Evolutionary conservation across 2,888 invertebrate genomes (phyloP).

Genomic region (Cacoxenus indagator): DNA sequence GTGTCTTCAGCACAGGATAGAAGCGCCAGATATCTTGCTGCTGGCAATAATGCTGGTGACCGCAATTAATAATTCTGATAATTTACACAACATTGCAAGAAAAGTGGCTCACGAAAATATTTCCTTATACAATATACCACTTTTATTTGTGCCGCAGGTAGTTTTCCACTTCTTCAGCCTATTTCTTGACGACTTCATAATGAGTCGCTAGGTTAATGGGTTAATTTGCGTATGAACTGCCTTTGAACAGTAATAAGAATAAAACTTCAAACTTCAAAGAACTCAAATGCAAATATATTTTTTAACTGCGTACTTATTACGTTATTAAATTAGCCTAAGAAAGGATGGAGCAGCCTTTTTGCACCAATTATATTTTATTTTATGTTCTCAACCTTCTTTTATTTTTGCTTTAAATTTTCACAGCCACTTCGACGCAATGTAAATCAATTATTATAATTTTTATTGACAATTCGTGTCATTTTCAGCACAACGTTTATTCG

Average conservation of each 20-base stretch:
- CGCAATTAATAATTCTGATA: conserved; percentile 66
- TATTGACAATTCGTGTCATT: conserved; percentile 58
- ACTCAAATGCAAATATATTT: not conserved
- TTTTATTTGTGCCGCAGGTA: not conserved
- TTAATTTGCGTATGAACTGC: not conserved
- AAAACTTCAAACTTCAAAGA: not conserved
- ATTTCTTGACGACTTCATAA: conserved; percentile 2
- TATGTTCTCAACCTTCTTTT: conserved; percentile 19
- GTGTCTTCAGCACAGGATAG: not conserved
- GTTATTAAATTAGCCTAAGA: conserved; percentile 23
- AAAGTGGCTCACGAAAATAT: conserved; percentile 5
- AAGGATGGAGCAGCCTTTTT: conserved; percentile 22
- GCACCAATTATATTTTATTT: conserved; percentile 26
- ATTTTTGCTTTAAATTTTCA: conserved; percentile 21
- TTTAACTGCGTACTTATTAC: conserved; percentile 44
- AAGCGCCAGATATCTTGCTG: not conserved
- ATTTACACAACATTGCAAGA: conserved; percentile 58
- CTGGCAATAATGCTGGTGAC: conserved; percentile 36
- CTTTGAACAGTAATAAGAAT: not conserved
- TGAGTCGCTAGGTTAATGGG: conserved; percentile 1
- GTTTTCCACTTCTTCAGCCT: not conserved
- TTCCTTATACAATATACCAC: not conserved
- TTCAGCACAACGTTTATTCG: conserved; percentile 37
- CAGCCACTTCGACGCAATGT: conserved; percentile 29
- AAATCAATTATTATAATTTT: conserved; percentile 64